Evolutionary conservation across 2,888 invertebrate species (phyloP), one percentile per base, ranked within the genome.

Genomic region (Heliconius ethilla): DNA sequence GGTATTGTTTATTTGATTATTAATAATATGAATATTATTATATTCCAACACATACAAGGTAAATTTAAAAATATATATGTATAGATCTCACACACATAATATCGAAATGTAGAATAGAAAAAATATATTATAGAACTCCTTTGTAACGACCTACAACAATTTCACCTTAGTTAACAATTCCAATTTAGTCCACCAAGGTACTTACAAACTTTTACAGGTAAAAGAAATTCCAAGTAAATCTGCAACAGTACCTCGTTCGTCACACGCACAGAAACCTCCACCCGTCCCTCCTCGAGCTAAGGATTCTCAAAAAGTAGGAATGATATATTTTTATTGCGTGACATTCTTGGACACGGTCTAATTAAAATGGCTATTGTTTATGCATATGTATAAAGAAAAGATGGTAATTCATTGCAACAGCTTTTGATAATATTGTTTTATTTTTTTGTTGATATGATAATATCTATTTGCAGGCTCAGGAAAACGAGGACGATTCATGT

Each of bases 241-340:
- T 2, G 91, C 91, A 7, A 91, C 93, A 2, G 90, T 91, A 5
- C 92, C 92, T 10, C 85, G 93, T 4, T 89, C 92, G 7, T 90
- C 91, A 18, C 89, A 90, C 65, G 83, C 87, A 3, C 88, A 89
- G 80, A 92, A 90, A 81, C 92, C 94, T 11, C 94, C 94, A 2
- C 93, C 93, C 0, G 88, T 93, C 10, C 94, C 94, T 29, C 93
- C 94, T 3, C 85, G 93, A 75, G 85, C 90, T 3, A 80, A 87
- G 74, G 87, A 85, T 40, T 27, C 76, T 5, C 78, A 84, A n/a
- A 91, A 87, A 87, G 92, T 90, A 81, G 76, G 78, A 77, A 62
- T 59, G 29, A 4, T 70, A 62, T 51, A 70, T 45, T 63, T 77
- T n/a, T 63, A 45, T 40, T 37, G 63, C 27, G 55, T 33, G 55